These are phyloP conservation scores for Cryptosula pallasiana DNA, from an alignment of 2,888 invertebrate species.

Conservation along the genomic window DNA sequence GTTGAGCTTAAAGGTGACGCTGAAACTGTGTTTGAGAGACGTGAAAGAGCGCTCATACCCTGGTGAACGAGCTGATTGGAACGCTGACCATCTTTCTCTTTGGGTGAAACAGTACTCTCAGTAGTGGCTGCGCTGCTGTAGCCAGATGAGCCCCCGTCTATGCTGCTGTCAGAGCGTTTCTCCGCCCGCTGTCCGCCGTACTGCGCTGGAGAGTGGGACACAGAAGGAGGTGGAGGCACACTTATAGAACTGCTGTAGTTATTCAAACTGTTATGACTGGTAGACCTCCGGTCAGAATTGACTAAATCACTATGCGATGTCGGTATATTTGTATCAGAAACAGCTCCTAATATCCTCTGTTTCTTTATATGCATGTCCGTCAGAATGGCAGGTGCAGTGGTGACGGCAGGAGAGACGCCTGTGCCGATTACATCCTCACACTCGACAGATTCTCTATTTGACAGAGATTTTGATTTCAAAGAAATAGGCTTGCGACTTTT, in stretches of 20 bases:
- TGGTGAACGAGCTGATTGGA: background rate
- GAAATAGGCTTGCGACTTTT: too few relatives aligned
- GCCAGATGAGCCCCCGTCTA: constrained; percentile 19
- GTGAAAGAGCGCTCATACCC: background rate
- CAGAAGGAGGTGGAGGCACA: background rate
- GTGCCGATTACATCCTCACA: background rate
- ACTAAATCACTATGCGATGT: background rate
- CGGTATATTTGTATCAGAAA: background rate
- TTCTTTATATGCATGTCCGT: constrained; percentile 19
- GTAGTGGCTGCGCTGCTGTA: constrained; percentile 22
- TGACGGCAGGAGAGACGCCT: background rate
- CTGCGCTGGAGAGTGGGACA: background rate
- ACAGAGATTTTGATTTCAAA: too few relatives aligned
- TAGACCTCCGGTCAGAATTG: background rate
- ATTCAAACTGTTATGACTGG: background rate
- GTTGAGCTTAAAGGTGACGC: background rate
- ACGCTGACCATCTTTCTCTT: constrained; percentile 13
- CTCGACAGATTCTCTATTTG: too few relatives aligned
- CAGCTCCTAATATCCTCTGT: constrained; percentile 12
- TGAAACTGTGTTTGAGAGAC: background rate
- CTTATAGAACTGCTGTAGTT: background rate
- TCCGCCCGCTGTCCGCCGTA: background rate
- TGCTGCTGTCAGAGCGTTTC: constrained; percentile 21
- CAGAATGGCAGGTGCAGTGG: background rate
- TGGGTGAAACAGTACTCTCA: constrained; percentile 4